Evolutionary conservation across 2,797 vertebrate genomes (phyloP).

Genomic region (Leptoclinus maculatus): DNA sequence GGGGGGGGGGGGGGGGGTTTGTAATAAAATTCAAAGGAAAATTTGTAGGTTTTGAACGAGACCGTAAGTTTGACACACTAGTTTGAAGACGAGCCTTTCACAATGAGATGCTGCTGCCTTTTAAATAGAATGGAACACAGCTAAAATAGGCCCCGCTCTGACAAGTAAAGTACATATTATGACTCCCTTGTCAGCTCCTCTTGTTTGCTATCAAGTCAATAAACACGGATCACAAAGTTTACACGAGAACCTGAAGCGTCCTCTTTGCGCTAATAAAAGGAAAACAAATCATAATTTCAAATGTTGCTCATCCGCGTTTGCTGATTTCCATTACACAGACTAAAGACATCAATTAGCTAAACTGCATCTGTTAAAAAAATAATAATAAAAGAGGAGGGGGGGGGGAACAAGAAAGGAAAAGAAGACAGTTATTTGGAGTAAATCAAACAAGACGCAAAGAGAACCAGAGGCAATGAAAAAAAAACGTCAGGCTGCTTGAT

Average conservation of each 20-base stretch:
- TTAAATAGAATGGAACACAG: constrained; percentile 28
- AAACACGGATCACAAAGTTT: constrained; percentile 77
- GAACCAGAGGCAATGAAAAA: constrained; percentile 63
- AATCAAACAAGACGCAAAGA: constrained; percentile 67
- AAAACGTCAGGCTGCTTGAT: constrained; percentile 76
- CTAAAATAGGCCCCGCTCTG: constrained; percentile 46
- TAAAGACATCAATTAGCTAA: constrained; percentile 75
- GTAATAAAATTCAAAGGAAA: constrained; percentile 30
- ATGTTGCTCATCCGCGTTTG: constrained; percentile 58
- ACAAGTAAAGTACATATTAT: constrained; percentile 60
- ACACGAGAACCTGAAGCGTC: constrained; percentile 64
- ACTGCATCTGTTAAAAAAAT: constrained; percentile 25
- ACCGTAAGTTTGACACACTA: constrained; percentile 31
- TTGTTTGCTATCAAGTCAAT: constrained; percentile 75
- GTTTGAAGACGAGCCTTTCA: constrained; percentile 29
- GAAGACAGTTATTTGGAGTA: constrained; percentile 58
- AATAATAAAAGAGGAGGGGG: neutral
- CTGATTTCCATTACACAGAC: constrained; percentile 77
- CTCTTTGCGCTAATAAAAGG: constrained; percentile 55
- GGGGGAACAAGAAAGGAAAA: constrained; percentile 15
- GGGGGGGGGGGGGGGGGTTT: constrained; percentile 1
- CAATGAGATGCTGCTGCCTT: constrained; percentile 17
- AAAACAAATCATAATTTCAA: constrained; percentile 74
- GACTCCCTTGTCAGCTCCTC: constrained; percentile 67
- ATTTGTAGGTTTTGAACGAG: constrained; percentile 38